Conservation (phyloP, 1,140 invertebrate genomes). For the Pseudomyrmex dendroicus region DNA sequence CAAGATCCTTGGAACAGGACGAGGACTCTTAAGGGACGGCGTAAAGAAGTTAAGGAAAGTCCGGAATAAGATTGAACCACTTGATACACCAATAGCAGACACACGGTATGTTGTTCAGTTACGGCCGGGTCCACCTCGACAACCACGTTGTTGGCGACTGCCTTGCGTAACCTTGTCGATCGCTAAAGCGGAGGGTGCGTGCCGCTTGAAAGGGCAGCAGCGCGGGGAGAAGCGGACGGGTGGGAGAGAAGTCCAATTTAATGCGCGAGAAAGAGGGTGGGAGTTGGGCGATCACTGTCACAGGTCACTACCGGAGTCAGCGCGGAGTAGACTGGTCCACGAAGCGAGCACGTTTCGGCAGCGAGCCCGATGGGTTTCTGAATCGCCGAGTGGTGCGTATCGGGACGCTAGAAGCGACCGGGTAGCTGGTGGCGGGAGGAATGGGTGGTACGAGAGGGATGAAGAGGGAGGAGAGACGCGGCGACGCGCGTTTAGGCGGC, state of each 20-base stretch:
- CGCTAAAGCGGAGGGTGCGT: constrained; percentile 63
- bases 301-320: constrained; percentile 52
- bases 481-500: constrained; percentile 51
- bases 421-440: constrained; percentile 37
- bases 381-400: constrained; percentile 68
- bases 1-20: background rate
- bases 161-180: constrained; percentile 67
- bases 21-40: background rate
- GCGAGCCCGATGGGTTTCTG: constrained; percentile 69
- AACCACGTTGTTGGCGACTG: constrained; percentile 60
- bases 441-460: constrained; percentile 56
- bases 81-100: constrained; percentile 35
- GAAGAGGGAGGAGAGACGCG: constrained; percentile 14
- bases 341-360: constrained; percentile 66
- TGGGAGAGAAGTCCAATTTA: constrained; percentile 8
- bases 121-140: constrained; percentile 64
- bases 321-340: constrained; percentile 58
- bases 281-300: constrained; percentile 48
- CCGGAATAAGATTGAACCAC: constrained; percentile 21
- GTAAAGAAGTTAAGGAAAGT: background rate
- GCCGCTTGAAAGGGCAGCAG: constrained; percentile 63
- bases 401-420: constrained; percentile 61
- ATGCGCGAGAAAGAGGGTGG: constrained; percentile 12
- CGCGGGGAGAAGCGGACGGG: constrained; percentile 8
- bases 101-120: constrained; percentile 44